These are phyloP conservation scores for Miniopterus natalensis DNA, from an alignment of 2,113 vertebrate genomes.

Conservation along the genomic window DNA sequence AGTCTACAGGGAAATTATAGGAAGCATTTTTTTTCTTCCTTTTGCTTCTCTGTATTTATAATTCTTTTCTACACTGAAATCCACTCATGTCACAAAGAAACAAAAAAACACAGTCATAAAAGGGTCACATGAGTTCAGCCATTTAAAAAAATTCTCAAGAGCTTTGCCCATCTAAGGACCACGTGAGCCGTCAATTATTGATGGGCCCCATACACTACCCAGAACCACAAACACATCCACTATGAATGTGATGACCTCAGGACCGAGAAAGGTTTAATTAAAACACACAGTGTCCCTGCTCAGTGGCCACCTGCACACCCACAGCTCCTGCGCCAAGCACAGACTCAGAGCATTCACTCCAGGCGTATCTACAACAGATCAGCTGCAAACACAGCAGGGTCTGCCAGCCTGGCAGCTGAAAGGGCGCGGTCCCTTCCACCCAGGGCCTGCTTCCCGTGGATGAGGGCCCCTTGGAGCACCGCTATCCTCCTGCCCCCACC, in stretches of 20 bases:
- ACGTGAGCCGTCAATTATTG: background rate
- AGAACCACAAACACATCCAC: background rate
- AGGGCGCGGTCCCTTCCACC: background rate
- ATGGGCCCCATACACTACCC: background rate
- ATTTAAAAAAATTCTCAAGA: background rate
- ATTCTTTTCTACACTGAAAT: background rate
- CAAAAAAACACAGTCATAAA: background rate
- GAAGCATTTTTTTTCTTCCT: background rate
- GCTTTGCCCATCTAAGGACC: no score
- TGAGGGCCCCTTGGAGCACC: background rate
- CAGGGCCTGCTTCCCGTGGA: no score
- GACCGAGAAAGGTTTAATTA: background rate
- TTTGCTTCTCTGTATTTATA: background rate
- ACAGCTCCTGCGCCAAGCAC: background rate
- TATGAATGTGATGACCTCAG: no score
- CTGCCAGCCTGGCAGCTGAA: background rate
- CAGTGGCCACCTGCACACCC: background rate
- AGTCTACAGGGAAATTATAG: background rate
- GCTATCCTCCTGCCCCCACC: background rate
- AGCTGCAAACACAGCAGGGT: accelerated
- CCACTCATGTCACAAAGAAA: background rate
- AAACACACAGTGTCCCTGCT: background rate
- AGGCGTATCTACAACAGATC: accelerated
- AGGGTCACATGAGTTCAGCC: background rate
- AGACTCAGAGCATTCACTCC: accelerated